Evolutionary conservation across 2,113 vertebrate genomes (phyloP), one percentile per base, ranked within the genome.

Genomic region (Microtus montanus): DNA sequence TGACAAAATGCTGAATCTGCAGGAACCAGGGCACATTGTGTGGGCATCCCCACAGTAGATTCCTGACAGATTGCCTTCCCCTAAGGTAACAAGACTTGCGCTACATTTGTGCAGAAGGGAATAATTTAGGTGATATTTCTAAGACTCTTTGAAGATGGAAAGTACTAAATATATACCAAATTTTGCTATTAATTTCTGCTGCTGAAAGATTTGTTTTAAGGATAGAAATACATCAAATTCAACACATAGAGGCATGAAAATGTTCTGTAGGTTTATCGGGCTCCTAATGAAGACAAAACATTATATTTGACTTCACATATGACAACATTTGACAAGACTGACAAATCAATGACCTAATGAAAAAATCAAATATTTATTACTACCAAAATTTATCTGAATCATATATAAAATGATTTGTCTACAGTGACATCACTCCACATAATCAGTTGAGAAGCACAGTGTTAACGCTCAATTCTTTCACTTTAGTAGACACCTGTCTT

Each of bases 1-100:
- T 94, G 96, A 93, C 95, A 95, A 94, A 93, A 38, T 92, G 86
- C 92, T 97, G 96, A 94, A 49, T 93, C 92, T 92, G 78, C 89
- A 90, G 79, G 92, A 96, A 47, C 13, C 54, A 61, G 2, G n/a
- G 35, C 35, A 4, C 66, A 33, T 87, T 95, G 82, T 58, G 78
- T 66, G 75, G 15, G 2, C 63, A 61, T 68, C 89, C 95, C 87
- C 91, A 79, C 13, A 3, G 47, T 75, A 92, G 63, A 89, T 93
- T 93, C 94, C 89, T 91, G 86, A 96, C 82, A 97, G 87, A 75
- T 84, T 92, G 83, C 74, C 90, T 82, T 77, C 41, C 64, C 13
- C 61, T 73, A 44, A 41, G 75, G 38, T 35, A 84, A 54, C 33
- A 92, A 94, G 68, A 30, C 35, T 78, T 85, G 58, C 49, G 41